Conservation (phyloP, 2,888 invertebrate species). For the Eretmocerus hayati region DNA sequence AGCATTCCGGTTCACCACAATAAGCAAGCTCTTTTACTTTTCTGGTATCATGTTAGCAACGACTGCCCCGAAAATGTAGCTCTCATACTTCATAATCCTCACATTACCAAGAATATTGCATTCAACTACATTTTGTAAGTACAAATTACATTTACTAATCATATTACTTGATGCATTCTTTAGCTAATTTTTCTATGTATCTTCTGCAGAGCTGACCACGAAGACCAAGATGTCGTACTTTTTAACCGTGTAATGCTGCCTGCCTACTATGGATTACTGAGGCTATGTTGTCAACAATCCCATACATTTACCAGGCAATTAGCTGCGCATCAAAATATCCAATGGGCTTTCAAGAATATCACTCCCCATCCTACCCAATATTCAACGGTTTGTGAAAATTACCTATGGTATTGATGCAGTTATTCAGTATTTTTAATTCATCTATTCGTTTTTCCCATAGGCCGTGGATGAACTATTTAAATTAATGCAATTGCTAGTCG, state of each 20-base stretch:
- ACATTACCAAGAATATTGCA: slow-evolving; percentile 88
- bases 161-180: neutral
- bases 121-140: slow-evolving; percentile 93
- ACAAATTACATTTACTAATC: neutral
- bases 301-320: slow-evolving; percentile 77
- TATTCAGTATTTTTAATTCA: neutral
- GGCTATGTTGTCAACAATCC: slow-evolving; percentile 86
- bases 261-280: slow-evolving; percentile 81
- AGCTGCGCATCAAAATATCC: slow-evolving; percentile 88
- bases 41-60: slow-evolving; percentile 88
- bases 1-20: slow-evolving; percentile 92
- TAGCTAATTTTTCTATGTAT: slow-evolving; percentile 1
- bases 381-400: slow-evolving; percentile 54
- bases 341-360: slow-evolving; percentile 95
- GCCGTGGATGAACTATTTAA: slow-evolving; percentile 90
- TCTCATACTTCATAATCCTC: slow-evolving; percentile 76
- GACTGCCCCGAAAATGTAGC: slow-evolving; percentile 92
- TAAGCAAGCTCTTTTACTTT: slow-evolving; percentile 84
- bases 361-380: slow-evolving; percentile 94
- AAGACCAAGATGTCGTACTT: slow-evolving; percentile 89
- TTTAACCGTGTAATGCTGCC: slow-evolving; percentile 93
- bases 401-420: neutral
- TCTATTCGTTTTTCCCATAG: slow-evolving; percentile 34
- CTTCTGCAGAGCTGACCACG: slow-evolving; percentile 70
- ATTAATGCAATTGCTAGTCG: slow-evolving; percentile 80